Percentiles rank a stretch among this genome's conserved stretches.
These are phyloP conservation scores for Therioaphis trifolii DNA, from an alignment of 2,888 invertebrate genomes.

Conservation along the genomic window DNA sequence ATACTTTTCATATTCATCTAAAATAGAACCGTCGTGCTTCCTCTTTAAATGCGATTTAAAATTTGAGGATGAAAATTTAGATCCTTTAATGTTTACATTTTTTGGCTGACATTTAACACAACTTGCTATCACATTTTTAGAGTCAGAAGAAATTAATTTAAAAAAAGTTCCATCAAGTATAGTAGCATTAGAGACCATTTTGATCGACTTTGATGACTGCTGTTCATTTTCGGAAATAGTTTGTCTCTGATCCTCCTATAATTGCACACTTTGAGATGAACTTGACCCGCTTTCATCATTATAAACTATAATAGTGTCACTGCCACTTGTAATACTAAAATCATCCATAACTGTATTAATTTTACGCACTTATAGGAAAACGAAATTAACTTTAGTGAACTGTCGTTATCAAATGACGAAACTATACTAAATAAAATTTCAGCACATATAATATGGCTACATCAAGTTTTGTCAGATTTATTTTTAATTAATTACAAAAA, in stretches of 20 bases:
- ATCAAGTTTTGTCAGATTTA: conserved; percentile 7
- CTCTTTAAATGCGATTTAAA: conserved; percentile 39
- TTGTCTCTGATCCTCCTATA: conserved; percentile 22
- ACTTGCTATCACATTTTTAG: conserved; percentile 41
- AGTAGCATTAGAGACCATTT: too few species aligned
- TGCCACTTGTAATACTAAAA: conserved; percentile 28
- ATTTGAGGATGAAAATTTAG: conserved; percentile 5
- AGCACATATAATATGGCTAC: too few species aligned
- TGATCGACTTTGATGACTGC: too few species aligned
- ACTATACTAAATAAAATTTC: neutral
- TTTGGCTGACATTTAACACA: conserved; percentile 34
- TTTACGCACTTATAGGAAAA: conserved; percentile 36
- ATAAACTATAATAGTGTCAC: conserved; percentile 21
- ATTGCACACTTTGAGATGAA: conserved; percentile 24
- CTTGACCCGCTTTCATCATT: conserved; percentile 25
- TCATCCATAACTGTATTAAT: conserved; percentile 20
- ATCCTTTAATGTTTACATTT: conserved; percentile 31
- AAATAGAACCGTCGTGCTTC: conserved; percentile 16
- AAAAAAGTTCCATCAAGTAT: conserved; percentile 40
- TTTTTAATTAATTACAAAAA: neutral
- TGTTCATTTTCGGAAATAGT: too few species aligned
- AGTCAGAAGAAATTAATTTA: conserved; percentile 27
- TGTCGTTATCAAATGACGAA: conserved; percentile 2
- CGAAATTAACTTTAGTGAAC: neutral
- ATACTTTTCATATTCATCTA: too few species aligned